Evolutionary conservation across 2,888 invertebrate species (phyloP), one percentile per base, ranked within the genome.

Genomic region (Microctonus hyperodae): DNA sequence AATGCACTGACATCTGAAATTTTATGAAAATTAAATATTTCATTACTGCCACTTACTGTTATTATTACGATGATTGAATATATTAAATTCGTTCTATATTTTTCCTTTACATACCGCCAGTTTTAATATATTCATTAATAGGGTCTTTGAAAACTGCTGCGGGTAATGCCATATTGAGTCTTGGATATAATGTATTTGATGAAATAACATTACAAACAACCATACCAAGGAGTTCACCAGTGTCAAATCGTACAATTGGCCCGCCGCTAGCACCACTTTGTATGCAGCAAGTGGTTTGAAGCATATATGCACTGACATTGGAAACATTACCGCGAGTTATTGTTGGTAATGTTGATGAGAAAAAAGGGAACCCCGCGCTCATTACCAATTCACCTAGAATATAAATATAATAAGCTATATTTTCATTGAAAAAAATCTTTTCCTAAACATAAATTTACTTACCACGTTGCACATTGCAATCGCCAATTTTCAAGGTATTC

Each of bases 251-350:
- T 74, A 88, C 83, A 74, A 90, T 86, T 4, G 89, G 88, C 0
- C 90, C 90, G 2, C 90, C 90, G 70, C 90, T 90, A 72, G 87
- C 86, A 0, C 90, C 90, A 0, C 88, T 88, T 78, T 89, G 88
- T 10, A 89, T 86, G 77, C 88, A 88, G 76, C 90, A 90, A 0
- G 89, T 89, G 0, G 89, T 89, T 78, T 88, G 89, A 64, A 90
- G 78, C 86, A 89, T 87, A 68, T 86, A 86, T 0, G 86, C 83
- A 16, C 87, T 86, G 33, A 84, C 84, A 73, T 86, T 87, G 75
- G 87, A 87, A 28, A 90, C 82, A 75, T 86, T 85, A 0, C 90
- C 90, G 16, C 85, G 82, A 4, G 88, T 88, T 53, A 89, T 82
- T 0, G 87, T 88, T 55, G 83, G 82, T 23, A 86, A 73, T 31